Percentiles rank a stretch among this genome's conserved stretches.
phyloP scores from a whole-genome alignment of 1,140 invertebrate genomes.

The Campoletis sonorensis region DNA sequence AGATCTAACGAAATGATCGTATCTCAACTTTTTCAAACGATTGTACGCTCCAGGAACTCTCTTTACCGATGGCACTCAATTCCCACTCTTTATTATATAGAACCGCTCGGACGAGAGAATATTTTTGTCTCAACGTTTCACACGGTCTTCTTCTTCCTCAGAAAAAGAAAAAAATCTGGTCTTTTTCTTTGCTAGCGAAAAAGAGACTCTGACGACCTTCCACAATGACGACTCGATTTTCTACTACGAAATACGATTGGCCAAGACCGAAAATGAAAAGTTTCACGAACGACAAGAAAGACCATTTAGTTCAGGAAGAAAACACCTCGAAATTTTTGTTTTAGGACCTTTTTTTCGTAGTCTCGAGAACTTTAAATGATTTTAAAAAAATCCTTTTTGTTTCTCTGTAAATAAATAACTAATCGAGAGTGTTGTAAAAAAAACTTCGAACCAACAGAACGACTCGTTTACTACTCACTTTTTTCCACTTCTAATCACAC shows the following conservation, averaged over 20 bases:
- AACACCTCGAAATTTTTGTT: too few species aligned
- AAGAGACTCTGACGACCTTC: background rate
- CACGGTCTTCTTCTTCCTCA: background rate
- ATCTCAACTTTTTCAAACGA: background rate
- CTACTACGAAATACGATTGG: background rate
- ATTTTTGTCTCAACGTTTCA: background rate
- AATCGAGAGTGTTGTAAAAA: too few species aligned
- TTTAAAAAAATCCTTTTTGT: background rate
- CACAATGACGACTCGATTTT: background rate
- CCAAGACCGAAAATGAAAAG: background rate
- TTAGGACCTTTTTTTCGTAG: too few species aligned
- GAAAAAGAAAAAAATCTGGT: background rate
- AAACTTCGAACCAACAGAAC: background rate
- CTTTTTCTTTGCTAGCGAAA: background rate
- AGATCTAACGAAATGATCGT: constrained; percentile 22
- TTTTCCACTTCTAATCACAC: background rate
- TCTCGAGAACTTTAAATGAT: background rate
- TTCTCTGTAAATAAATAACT: background rate
- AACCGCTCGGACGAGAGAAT: background rate
- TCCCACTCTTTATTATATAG: background rate
- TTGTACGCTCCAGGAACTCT: constrained; percentile 9
- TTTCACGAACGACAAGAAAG: too few species aligned
- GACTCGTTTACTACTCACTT: background rate
- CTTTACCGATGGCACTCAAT: background rate
- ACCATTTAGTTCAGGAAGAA: too few species aligned